Conservation (phyloP, 2,888 invertebrate genomes). For the Phymatocera aterrima region DNA sequence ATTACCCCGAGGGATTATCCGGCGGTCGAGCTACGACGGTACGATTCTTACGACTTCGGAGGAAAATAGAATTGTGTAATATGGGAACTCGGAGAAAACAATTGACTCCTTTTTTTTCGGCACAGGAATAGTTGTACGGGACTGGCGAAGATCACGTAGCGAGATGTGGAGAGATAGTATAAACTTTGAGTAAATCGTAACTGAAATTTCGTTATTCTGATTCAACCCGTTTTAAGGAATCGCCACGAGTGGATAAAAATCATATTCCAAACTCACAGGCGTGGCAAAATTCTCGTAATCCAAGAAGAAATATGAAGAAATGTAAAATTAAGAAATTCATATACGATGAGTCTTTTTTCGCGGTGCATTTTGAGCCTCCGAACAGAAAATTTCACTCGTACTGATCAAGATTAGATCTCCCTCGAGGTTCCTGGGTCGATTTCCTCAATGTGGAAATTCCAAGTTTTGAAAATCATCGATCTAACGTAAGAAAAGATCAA, state of each 20-base stretch:
- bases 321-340: too few relatives aligned
- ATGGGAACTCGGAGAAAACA: neutral
- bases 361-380: too few relatives aligned
- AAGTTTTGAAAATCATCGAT: too few relatives aligned
- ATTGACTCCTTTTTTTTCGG: neutral
- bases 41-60: too few relatives aligned
- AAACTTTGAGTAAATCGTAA: neutral
- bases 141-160: too few relatives aligned
- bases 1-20: slow-evolving; percentile 11
- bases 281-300: neutral
- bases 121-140: too few relatives aligned
- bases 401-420: too few relatives aligned
- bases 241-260: slow-evolving; percentile 7
- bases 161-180: neutral
- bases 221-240: neutral
- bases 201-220: neutral
- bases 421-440: too few relatives aligned
- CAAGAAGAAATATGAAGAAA: neutral
- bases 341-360: too few relatives aligned
- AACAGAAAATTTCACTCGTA: neutral
- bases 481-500: too few relatives aligned
- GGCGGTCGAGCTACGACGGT: neutral
- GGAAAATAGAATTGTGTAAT: neutral
- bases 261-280: slow-evolving; percentile 16
- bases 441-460: too few relatives aligned